Percentiles rank a stretch among this genome's conserved stretches.
These are phyloP conservation scores for Cinclus cinclus DNA, from an alignment of 2,113 vertebrate species.

Conservation along the genomic window DNA sequence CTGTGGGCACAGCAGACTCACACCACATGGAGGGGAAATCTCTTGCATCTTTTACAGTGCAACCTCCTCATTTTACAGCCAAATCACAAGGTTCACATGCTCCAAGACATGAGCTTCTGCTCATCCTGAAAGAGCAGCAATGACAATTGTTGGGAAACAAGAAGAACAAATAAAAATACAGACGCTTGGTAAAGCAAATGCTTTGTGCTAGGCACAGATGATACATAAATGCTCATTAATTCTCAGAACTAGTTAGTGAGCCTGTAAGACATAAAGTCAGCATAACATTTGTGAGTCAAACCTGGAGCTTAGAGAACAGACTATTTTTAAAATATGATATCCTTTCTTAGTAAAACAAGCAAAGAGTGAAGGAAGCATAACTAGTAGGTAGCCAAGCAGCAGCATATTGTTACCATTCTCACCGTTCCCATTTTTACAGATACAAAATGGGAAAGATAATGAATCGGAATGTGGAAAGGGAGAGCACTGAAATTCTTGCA, in stretches of 20 bases:
- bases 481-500: background rate
- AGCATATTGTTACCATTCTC: background rate
- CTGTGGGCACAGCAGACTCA: background rate
- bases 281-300: background rate
- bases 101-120: slow-evolving; percentile 30
- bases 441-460: background rate
- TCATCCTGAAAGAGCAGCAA: slow-evolving; percentile 10
- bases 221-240: background rate
- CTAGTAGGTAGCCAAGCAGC: background rate
- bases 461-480: background rate
- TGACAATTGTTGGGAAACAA: background rate
- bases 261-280: background rate
- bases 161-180: slow-evolving; percentile 2
- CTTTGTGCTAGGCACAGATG: background rate
- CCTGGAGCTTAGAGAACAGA: background rate
- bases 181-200: background rate
- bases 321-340: background rate
- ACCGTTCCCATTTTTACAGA: background rate
- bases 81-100: slow-evolving; percentile 8
- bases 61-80: slow-evolving; percentile 2
- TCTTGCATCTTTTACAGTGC: slow-evolving; percentile 34
- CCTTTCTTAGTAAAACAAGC: background rate
- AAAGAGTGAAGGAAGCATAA: background rate
- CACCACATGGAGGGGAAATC: slow-evolving; percentile 9
- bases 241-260: background rate